phyloP scores from a whole-genome alignment of 2,888 invertebrate genomes.

The Papilio elwesi region DNA sequence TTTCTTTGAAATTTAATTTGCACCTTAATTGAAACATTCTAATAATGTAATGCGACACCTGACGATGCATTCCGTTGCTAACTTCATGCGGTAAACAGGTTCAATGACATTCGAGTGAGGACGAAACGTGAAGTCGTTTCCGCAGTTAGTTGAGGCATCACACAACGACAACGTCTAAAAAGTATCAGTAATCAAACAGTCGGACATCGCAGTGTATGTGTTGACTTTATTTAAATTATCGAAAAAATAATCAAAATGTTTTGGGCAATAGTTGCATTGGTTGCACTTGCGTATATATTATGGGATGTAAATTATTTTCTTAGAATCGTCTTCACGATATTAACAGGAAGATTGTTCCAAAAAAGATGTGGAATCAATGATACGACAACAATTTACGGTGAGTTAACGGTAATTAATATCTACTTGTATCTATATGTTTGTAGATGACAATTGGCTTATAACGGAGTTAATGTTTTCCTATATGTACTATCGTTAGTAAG shows the following conservation, averaged over 20 bases:
- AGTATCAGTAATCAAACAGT: neutral
- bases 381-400: slow-evolving; percentile 90
- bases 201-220: neutral
- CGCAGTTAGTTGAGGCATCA: neutral
- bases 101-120: slow-evolving; percentile 48
- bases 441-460: neutral
- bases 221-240: neutral
- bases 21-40: neutral
- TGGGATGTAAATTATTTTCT: slow-evolving; percentile 93
- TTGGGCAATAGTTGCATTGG: slow-evolving; percentile 64
- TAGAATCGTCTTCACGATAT: slow-evolving; percentile 88
- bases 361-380: slow-evolving; percentile 88
- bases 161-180: too few species aligned
- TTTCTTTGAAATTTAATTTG: neutral
- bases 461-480: neutral
- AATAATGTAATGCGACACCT: neutral
- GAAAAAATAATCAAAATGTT: slow-evolving; percentile 59
- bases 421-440: neutral
- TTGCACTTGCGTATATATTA: slow-evolving; percentile 86
- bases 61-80: slow-evolving; percentile 55
- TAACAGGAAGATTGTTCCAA: slow-evolving; percentile 87
- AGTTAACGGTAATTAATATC: slow-evolving; percentile 52
- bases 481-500: neutral
- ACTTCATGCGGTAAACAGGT: slow-evolving; percentile 50
- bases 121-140: neutral